These are phyloP conservation scores for Leucoptera coffeella DNA, from an alignment of 2,888 invertebrate genomes.

Conservation along the genomic window DNA sequence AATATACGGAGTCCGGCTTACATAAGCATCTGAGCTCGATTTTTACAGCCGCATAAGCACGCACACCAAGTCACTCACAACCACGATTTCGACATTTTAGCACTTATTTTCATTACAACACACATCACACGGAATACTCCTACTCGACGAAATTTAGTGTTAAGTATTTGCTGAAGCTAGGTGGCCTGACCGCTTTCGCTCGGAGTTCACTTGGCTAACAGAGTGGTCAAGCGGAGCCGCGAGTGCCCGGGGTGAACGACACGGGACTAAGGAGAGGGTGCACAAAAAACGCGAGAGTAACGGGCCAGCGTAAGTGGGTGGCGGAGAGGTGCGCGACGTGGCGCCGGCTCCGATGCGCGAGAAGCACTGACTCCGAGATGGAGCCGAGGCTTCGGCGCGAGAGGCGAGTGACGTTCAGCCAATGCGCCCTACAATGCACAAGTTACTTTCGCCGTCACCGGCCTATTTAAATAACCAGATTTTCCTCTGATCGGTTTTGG, in stretches of 20 bases:
- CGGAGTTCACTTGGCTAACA: slow-evolving; percentile 11
- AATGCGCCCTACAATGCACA: too few relatives aligned
- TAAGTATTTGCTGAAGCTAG: slow-evolving; percentile 16
- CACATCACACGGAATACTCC: slow-evolving; percentile 30
- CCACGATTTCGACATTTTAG: slow-evolving; percentile 42
- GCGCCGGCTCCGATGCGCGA: slow-evolving; percentile 1
- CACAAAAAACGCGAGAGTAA: slow-evolving; percentile 6
- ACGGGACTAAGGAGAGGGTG: not conserved
- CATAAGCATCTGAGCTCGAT: slow-evolving; percentile 36
- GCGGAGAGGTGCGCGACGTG: slow-evolving; percentile 8
- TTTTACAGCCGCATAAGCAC: slow-evolving; percentile 28
- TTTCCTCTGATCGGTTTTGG: too few relatives aligned
- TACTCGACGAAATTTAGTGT: slow-evolving; percentile 28
- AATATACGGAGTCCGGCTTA: slow-evolving; percentile 25
- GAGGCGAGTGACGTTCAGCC: too few relatives aligned
- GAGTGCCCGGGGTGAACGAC: not conserved
- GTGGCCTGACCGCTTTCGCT: slow-evolving; percentile 38
- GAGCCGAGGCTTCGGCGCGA: too few relatives aligned
- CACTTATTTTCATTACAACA: slow-evolving; percentile 47
- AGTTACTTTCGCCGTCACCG: slow-evolving; percentile 29
- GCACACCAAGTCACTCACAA: slow-evolving; percentile 31
- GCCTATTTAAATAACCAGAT: slow-evolving; percentile 12
- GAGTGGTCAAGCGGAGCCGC: not conserved
- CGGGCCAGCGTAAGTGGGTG: slow-evolving; percentile 6
- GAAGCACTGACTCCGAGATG: too few relatives aligned